A percentile compares a stretch with the other conserved stretches of the same genome.
Conservation (phyloP, 2,888 invertebrate species). For the Subacronicta megacephala region DNA sequence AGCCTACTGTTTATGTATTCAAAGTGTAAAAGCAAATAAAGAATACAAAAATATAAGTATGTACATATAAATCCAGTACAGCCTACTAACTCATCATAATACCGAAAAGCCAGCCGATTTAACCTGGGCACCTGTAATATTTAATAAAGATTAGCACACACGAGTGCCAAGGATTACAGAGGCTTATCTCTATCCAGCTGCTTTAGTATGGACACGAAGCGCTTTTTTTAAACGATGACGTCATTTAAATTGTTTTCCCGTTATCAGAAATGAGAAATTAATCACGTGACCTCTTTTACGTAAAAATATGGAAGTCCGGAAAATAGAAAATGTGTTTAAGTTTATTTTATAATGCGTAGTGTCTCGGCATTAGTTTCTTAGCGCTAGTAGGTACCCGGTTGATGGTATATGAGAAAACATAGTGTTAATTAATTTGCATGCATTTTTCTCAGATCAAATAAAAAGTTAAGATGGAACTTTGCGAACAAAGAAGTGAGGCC, state of each 20-base stretch:
- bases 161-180: constrained; percentile 53
- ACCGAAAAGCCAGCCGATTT: constrained; percentile 1
- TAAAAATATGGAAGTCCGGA: constrained; percentile 20
- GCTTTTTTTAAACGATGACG: constrained; percentile 33
- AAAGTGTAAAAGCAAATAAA: too few relatives aligned
- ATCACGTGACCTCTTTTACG: constrained; percentile 28
- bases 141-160: constrained; percentile 17
- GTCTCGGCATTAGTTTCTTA: too few relatives aligned
- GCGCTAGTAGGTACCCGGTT: too few relatives aligned
- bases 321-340: too few relatives aligned
- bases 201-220: constrained; percentile 52
- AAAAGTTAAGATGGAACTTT: too few relatives aligned
- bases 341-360: too few relatives aligned
- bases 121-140: constrained; percentile 2
- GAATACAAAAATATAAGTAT: too few relatives aligned
- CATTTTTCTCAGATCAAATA: too few relatives aligned
- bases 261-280: constrained; percentile 17
- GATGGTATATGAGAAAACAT: too few relatives aligned
- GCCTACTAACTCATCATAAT: neutral
- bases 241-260: constrained; percentile 23
- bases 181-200: constrained; percentile 61
- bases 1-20: too few relatives aligned
- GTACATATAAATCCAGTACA: neutral
- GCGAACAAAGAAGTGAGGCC: too few relatives aligned
- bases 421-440: too few relatives aligned